Conservation (phyloP, 1,140 invertebrate species). For the Stegodyphus mimosarum region DNA sequence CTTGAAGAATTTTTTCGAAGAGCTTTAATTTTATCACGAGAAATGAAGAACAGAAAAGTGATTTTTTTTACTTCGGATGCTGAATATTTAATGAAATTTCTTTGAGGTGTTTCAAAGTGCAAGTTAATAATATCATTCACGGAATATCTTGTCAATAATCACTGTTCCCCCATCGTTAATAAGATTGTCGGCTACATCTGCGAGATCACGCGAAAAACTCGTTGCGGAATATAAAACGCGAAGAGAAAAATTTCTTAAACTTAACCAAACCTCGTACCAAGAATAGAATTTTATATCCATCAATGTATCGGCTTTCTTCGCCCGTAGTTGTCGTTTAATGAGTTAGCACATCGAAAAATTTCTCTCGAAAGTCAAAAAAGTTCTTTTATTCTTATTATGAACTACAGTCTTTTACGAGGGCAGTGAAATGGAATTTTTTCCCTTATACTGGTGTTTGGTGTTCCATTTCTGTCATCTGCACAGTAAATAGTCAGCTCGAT, state of each 20-base stretch:
- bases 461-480: too few relatives aligned
- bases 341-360: constrained; percentile 8
- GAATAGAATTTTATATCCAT: constrained; percentile 22
- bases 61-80: neutral
- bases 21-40: constrained; percentile 13
- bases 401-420: too few relatives aligned
- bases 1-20: neutral
- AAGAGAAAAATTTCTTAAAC: constrained; percentile 3
- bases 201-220: constrained; percentile 42
- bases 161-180: constrained; percentile 9
- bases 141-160: constrained; percentile 25
- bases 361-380: neutral
- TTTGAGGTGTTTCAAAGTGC: neutral
- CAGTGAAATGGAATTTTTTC: too few relatives aligned
- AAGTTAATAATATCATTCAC: constrained; percentile 49
- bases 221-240: constrained; percentile 32
- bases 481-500: too few relatives aligned
- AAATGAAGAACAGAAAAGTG: neutral
- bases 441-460: too few relatives aligned
- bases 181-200: constrained; percentile 2
- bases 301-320: neutral
- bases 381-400: constrained; percentile 6
- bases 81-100: constrained; percentile 32
- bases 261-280: neutral
- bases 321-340: neutral